Conservation (phyloP, 2,888 invertebrate species). For the Lomographa bimaculata region DNA sequence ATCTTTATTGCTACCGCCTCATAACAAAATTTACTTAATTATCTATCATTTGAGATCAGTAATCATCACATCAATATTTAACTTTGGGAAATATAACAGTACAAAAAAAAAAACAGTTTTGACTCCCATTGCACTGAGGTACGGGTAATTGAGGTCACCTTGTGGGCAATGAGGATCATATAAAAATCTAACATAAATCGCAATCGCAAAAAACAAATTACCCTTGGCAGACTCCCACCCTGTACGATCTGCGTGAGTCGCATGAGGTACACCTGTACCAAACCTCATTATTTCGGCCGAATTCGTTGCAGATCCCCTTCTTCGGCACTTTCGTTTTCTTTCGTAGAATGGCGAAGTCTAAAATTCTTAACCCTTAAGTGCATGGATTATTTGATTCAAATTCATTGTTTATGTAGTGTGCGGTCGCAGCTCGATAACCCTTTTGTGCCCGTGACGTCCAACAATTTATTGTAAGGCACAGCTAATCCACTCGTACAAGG, state of each 20-base stretch:
- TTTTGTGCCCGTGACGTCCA: background rate
- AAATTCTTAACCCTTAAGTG: too few species aligned
- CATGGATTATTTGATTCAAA: too few species aligned
- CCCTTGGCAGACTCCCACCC: conserved; percentile 33
- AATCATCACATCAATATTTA: conserved; percentile 30
- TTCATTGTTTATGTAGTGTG: background rate
- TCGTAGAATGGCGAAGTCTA: too few species aligned
- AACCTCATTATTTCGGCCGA: conserved; percentile 8
- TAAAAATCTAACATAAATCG: conserved; percentile 32
- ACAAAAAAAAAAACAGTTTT: conserved; percentile 11
- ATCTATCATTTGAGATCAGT: conserved; percentile 26
- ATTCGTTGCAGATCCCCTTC: conserved; percentile 1
- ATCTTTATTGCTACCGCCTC: conserved; percentile 28
- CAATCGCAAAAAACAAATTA: too few species aligned
- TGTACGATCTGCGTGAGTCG: conserved; percentile 33
- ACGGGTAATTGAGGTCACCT: conserved; percentile 37
- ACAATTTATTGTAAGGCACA: conserved; percentile 1
- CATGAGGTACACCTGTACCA: conserved; percentile 19
- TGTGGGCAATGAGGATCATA: conserved; percentile 36
- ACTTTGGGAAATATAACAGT: conserved; percentile 25
- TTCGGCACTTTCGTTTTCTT: too few species aligned
- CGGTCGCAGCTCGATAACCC: background rate
- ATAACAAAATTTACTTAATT: conserved; percentile 21
- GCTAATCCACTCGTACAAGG: background rate
- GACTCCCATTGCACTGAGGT: conserved; percentile 33